Conservation (phyloP, 2,888 invertebrate genomes). For the Metalampra italica region DNA sequence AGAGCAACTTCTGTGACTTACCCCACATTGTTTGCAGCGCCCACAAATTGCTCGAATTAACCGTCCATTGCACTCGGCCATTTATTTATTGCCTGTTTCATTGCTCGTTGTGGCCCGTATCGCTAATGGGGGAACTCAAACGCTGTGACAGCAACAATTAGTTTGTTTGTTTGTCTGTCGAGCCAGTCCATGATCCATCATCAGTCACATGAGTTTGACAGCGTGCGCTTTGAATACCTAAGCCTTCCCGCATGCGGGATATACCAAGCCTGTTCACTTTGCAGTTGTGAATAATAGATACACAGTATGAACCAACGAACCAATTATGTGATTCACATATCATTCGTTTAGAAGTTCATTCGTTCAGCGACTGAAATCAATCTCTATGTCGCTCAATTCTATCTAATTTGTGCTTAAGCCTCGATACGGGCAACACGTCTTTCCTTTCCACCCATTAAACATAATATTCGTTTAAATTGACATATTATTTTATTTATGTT, state of each 20-base stretch:
- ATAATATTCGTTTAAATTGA: no score
- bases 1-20: constrained; percentile 16
- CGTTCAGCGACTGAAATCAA: no score
- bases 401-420: no score
- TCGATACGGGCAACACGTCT: no score
- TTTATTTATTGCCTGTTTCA: constrained; percentile 41
- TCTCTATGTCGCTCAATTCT: no score
- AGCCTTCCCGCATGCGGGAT: background rate
- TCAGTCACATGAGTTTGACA: background rate
- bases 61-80: constrained; percentile 52
- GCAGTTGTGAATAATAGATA: no score
- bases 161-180: background rate
- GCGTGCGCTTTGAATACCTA: background rate
- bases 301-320: no score
- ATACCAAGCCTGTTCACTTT: no score
- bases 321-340: no score
- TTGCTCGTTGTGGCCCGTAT: constrained; percentile 25
- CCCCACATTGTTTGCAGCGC: constrained; percentile 22
- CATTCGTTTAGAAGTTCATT: no score
- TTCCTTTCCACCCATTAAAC: no score
- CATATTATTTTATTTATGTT: no score
- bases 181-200: background rate
- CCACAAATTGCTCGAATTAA: constrained; percentile 58
- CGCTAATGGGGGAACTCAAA: constrained; percentile 33
- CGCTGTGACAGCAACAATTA: constrained; percentile 13